These are phyloP conservation scores for Steinernema scapterisci DNA, from an alignment of 2,888 invertebrate genomes.

Conservation along the genomic window DNA sequence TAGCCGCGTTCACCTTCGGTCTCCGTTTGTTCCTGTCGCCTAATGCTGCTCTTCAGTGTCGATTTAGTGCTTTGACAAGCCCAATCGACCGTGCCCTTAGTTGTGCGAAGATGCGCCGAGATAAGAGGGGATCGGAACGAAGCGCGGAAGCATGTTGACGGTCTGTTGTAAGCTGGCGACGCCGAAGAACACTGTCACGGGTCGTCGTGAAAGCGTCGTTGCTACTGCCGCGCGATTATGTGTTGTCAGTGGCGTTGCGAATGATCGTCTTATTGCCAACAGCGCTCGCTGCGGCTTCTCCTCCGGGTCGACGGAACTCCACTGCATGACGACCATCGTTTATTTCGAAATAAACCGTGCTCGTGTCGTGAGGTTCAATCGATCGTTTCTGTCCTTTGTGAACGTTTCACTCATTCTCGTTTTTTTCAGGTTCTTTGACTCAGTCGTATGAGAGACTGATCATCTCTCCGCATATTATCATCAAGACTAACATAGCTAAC, in stretches of 20 bases:
- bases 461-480: no score
- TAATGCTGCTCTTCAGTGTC: no score
- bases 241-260: slow-evolving; percentile 2
- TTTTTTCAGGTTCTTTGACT: no score
- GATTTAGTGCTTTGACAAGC: no score
- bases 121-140: not conserved
- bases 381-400: not conserved
- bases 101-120: not conserved
- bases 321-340: not conserved
- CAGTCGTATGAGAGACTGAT: no score
- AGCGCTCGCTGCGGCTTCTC: not conserved
- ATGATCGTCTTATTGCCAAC: slow-evolving; percentile 9
- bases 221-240: not conserved
- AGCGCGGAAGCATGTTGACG: not conserved
- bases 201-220: not conserved
- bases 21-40: no score
- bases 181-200: not conserved
- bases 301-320: not conserved
- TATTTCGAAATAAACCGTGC: slow-evolving; percentile 16
- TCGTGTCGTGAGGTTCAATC: not conserved
- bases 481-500: not conserved
- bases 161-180: not conserved
- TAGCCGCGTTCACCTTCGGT: no score
- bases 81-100: not conserved
- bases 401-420: no score